A percentile compares a stretch with the other conserved stretches of the same genome.
Conservation (phyloP, 2,888 invertebrate species). For the Zele albiditarsus region DNA sequence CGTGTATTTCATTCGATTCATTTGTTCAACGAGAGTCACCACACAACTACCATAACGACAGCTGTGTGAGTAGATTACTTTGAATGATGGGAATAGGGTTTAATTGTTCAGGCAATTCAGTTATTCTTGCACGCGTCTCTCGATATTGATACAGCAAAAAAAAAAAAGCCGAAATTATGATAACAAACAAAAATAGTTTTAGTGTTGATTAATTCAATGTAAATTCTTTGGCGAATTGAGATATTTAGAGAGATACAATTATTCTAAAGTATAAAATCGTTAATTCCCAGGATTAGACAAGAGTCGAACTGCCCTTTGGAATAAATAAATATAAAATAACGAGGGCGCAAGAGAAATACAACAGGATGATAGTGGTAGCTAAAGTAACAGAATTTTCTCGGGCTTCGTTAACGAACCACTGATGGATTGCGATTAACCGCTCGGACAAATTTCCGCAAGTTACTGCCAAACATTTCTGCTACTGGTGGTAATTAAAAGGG, state of each 20-base stretch:
- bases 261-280: not conserved
- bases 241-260: conserved; percentile 10
- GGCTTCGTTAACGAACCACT: conserved; percentile 33
- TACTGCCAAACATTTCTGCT: conserved; percentile 44
- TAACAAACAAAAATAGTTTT: not conserved
- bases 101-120: not conserved
- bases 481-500: conserved; percentile 45
- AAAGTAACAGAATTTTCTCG: not conserved
- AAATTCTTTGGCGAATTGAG: conserved; percentile 49
- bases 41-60: no score
- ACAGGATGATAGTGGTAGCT: not conserved
- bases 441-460: conserved; percentile 42
- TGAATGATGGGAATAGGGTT: not conserved
- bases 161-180: not conserved
- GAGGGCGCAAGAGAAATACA: not conserved
- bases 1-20: no score
- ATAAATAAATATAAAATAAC: not conserved
- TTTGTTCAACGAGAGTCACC: no score
- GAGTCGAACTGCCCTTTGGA: no score
- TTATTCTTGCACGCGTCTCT: no score
- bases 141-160: not conserved
- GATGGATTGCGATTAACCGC: conserved; percentile 40
- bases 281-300: no score
- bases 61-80: not conserved
- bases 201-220: not conserved